Evolutionary conservation across 1,140 invertebrate genomes (phyloP).

Genomic region (Solenopsis fugax): DNA sequence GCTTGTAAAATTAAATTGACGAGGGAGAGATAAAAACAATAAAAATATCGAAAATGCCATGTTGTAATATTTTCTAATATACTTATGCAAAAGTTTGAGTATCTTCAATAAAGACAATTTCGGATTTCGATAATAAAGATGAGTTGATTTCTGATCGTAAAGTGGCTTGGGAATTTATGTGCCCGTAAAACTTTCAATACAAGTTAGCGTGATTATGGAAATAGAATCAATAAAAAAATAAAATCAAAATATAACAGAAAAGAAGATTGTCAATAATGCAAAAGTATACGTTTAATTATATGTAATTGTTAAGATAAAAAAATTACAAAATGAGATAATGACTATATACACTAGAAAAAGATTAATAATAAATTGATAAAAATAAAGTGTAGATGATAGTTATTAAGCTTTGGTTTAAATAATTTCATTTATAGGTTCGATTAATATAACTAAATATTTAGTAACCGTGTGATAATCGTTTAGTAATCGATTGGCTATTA

Average conservation of each 20-base stretch:
- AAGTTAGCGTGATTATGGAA: background rate
- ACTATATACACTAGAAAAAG: background rate
- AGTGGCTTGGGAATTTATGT: constrained; percentile 7
- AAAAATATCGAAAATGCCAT: background rate
- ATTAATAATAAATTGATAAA: no score
- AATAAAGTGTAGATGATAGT: no score
- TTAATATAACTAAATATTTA: no score
- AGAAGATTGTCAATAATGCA: background rate
- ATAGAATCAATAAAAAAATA: constrained; percentile 7
- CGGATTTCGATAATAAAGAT: background rate
- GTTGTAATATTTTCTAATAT: constrained; percentile 21
- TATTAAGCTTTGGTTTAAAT: no score
- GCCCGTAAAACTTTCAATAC: background rate
- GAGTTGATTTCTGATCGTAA: constrained; percentile 52
- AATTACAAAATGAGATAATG: background rate
- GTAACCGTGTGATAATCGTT: no score
- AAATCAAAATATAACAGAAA: background rate
- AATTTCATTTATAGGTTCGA: no score
- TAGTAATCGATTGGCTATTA: no score
- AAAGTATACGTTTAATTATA: background rate
- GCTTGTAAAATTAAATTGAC: no score
- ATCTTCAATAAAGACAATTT: constrained; percentile 1
- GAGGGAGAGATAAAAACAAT: background rate
- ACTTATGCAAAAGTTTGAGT: background rate
- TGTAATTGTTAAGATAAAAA: background rate